Evolutionary conservation across 2,888 invertebrate species (phyloP).

Genomic region (Ctenicera cuprea): DNA sequence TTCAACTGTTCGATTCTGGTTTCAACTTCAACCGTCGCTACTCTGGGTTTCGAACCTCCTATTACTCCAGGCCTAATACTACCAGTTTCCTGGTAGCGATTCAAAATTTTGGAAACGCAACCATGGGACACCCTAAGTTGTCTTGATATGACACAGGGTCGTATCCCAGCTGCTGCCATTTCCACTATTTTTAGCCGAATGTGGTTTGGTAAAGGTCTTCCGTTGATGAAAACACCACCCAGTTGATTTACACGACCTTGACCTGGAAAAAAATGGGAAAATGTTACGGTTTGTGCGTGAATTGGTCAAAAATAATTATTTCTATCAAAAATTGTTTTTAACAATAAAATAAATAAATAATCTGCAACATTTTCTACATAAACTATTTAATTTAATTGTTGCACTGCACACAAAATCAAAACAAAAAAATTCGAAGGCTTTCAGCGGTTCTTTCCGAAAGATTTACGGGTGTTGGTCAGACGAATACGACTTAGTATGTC

Average conservation of each 20-base stretch:
- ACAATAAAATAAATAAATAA: too few species aligned
- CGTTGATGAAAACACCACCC: conserved; percentile 98
- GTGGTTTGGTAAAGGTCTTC: conserved; percentile 97
- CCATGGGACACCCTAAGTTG: conserved; percentile 97
- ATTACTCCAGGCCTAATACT: conserved; percentile 96
- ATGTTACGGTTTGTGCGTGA: not conserved
- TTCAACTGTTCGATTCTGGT: conserved; percentile 93
- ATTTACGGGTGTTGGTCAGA: conserved; percentile 35
- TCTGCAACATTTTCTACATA: too few species aligned
- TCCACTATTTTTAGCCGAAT: conserved; percentile 96
- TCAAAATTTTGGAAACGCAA: conserved; percentile 97
- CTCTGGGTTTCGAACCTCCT: conserved; percentile 94
- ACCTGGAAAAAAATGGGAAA: conserved; percentile 76
- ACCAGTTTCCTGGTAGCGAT: conserved; percentile 96
- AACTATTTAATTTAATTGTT: not conserved
- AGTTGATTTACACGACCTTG: conserved; percentile 98
- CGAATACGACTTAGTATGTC: conserved; percentile 14
- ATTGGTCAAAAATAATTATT: not conserved
- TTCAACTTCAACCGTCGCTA: conserved; percentile 96
- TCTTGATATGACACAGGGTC: conserved; percentile 97
- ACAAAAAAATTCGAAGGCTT: not conserved
- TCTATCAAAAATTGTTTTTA: not conserved
- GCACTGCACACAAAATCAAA: not conserved
- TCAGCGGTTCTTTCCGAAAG: conserved; percentile 24
- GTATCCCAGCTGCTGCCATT: conserved; percentile 94